These are phyloP conservation scores for Ceryle rudis DNA, from an alignment of 2,797 vertebrate species.

Conservation along the genomic window DNA sequence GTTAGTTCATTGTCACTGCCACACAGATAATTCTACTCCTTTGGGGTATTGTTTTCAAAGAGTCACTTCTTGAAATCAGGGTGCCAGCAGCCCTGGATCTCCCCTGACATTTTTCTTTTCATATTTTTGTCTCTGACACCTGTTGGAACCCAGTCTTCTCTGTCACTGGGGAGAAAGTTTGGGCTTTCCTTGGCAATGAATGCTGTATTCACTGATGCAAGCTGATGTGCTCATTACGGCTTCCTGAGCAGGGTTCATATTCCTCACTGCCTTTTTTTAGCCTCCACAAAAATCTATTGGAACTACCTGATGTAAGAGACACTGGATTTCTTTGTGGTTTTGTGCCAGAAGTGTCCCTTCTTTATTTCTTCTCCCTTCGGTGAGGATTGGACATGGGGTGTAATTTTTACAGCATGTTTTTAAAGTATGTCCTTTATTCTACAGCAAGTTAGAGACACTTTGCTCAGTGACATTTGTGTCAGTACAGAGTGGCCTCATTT, in stretches of 20 bases:
- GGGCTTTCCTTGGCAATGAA: not conserved
- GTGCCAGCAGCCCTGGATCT: not conserved
- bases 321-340: not conserved
- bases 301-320: not conserved
- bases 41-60: not conserved
- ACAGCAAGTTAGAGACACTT: not conserved
- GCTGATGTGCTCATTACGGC: not conserved
- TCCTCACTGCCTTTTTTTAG: not conserved
- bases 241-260: not conserved
- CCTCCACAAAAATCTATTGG: not conserved
- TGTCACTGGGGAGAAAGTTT: not conserved
- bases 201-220: not conserved
- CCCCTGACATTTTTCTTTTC: not conserved
- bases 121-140: not conserved
- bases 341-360: not conserved
- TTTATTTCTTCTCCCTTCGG: not conserved
- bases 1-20: not conserved
- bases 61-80: not conserved
- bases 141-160: not conserved
- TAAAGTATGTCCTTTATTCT: not conserved
- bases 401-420: not conserved
- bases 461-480: not conserved
- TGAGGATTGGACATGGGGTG: not conserved
- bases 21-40: not conserved
- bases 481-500: not conserved